These are phyloP conservation scores for Paramisgurnus dabryanus DNA, from an alignment of 2,113 vertebrate genomes.

Conservation along the genomic window DNA sequence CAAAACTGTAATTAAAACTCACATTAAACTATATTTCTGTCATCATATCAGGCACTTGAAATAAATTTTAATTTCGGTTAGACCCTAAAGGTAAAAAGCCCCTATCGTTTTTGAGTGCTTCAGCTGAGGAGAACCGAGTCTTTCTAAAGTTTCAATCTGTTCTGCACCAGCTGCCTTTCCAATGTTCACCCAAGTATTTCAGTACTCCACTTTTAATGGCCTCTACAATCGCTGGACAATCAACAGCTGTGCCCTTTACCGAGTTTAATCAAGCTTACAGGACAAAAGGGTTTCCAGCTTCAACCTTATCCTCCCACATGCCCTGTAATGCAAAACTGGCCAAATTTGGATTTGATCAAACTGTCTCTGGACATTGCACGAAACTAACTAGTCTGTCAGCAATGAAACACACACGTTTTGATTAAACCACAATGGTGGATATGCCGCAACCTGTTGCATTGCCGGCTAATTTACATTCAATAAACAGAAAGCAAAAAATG, in stretches of 20 bases:
- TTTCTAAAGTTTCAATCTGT: neutral
- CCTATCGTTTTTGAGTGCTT: neutral
- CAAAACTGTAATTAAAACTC: neutral
- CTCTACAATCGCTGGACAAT: neutral
- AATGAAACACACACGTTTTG: neutral
- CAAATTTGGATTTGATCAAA: conserved; percentile 35
- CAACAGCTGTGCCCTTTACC: conserved; percentile 38
- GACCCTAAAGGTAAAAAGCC: too few species aligned
- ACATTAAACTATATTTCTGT: too few species aligned
- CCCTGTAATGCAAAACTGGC: neutral
- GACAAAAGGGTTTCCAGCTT: conserved; percentile 35
- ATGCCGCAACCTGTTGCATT: neutral
- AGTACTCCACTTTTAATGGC: conserved; percentile 2
- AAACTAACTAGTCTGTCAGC: neutral
- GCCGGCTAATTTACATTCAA: neutral
- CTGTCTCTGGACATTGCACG: neutral
- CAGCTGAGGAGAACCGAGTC: neutral
- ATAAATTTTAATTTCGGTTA: too few species aligned
- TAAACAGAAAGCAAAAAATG: neutral
- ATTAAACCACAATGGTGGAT: conserved; percentile 6
- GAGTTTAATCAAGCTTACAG: conserved; percentile 46
- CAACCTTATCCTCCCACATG: neutral
- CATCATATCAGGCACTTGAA: too few species aligned
- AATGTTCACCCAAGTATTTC: conserved; percentile 20
- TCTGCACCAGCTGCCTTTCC: neutral